phyloP scores from a whole-genome alignment of 2,797 vertebrate genomes.

The Carcharodon carcharias region DNA sequence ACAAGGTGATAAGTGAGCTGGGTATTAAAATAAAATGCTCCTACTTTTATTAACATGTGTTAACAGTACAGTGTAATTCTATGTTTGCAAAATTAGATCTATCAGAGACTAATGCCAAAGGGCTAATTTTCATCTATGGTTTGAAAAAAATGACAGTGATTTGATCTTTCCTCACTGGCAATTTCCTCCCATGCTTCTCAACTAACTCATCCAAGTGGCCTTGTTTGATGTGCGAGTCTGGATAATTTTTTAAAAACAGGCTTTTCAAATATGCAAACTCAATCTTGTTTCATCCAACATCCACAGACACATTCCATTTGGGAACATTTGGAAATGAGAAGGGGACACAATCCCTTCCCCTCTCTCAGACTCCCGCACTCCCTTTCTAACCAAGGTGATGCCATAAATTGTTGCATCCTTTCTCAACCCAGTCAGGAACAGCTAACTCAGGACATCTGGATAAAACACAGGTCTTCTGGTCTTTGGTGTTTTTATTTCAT shows the following conservation, averaged over 20 bases:
- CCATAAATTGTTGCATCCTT: background rate
- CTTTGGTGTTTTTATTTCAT: background rate
- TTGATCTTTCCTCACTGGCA: background rate
- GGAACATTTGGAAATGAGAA: background rate
- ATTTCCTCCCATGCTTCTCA: background rate
- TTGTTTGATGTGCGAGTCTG: background rate
- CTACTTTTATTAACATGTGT: background rate
- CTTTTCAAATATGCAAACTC: background rate
- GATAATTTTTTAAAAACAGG: background rate
- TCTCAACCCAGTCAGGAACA: background rate
- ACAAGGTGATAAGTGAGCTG: background rate
- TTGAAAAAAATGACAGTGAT: background rate
- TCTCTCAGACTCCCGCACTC: background rate
- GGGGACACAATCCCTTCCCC: background rate
- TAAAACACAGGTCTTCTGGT: background rate
- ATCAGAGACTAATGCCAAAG: background rate
- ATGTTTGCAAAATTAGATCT: background rate
- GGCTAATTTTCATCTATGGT: background rate
- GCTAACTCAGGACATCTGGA: background rate
- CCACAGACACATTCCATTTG: background rate
- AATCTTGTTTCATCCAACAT: background rate
- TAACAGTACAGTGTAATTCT: background rate
- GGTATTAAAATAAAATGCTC: background rate
- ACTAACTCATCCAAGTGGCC: background rate
- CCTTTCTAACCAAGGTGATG: background rate